Base-by-base conservation (phyloP, 1,140 invertebrate species). In the Parasteatoda tepidariorum region DNA sequence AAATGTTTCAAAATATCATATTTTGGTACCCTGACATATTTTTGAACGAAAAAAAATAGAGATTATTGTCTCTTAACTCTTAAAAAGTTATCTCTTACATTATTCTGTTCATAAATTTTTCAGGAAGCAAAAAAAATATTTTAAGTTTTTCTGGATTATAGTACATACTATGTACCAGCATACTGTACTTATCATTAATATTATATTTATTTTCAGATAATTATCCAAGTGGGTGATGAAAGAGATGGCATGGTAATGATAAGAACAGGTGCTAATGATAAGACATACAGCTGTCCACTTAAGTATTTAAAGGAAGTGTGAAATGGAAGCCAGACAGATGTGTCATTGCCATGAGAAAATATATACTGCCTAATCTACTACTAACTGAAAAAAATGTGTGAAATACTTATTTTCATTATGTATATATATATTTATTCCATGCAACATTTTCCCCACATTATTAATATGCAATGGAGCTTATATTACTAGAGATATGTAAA, bases 231-330 rank as follows among this genome's bases (percentile, higher is more conserved):
- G 2, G 95, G 95, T 2, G 96, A 97, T 85, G 96, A 97, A 87
- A 90, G 95, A 0, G 95, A 97, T 86, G 96, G 96, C 11, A 96
- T 96, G 91, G 94, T 97, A 61, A 95, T 95, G 92, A 95, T 98
- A 59, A 92, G 96, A 95, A 94, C 79, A 93, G 95, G 73, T 92
- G 96, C 89, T 92, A 96, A 91, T 92, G 95, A 88, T 92, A 94
- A 91, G 93, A 94, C 86, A 89, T 95, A 87, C 13, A 59, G 84
- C 5, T 97, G 90, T 87, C 91, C 91, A 13, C 85, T 88, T 0
- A 90, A 91, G 85, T 91, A 91, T 86, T 87, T 91, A 6, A 88
- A 90, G 81, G 91, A 91, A 86, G 88, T 90, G 59, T 90, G 87
- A 88, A 78, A 15, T 3, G 30, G 3, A 13, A 28, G 3, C 7